These are phyloP conservation scores for Anisognathus igniventris DNA, from an alignment of 2,797 vertebrate genomes.

Conservation along the genomic window DNA sequence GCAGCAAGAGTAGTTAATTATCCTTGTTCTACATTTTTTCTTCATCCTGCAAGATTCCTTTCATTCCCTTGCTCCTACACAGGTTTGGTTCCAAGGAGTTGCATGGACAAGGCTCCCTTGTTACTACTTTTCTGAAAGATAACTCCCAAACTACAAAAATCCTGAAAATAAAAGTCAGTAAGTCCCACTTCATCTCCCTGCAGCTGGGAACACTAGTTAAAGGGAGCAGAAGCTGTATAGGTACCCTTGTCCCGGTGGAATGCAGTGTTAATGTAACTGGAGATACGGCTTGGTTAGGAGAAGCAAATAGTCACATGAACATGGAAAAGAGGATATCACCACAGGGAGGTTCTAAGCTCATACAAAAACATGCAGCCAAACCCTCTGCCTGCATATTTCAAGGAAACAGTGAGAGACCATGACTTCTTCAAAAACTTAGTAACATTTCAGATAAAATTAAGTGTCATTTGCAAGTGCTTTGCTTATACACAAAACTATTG, in stretches of 20 bases:
- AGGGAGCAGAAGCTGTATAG: neutral
- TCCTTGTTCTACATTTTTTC: neutral
- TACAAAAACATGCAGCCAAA: neutral
- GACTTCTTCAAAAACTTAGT: neutral
- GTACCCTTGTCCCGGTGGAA: neutral
- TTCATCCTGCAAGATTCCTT: neutral
- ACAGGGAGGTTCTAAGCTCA: neutral
- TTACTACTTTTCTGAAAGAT: neutral
- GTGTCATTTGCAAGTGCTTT: neutral
- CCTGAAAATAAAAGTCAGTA: neutral
- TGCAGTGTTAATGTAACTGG: neutral
- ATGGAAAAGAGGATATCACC: neutral
- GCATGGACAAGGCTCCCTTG: neutral
- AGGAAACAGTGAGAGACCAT: neutral
- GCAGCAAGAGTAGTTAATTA: neutral
- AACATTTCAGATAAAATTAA: neutral
- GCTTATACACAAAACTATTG: neutral
- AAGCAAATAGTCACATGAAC: rapidly evolving
- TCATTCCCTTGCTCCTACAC: neutral
- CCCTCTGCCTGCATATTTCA: neutral
- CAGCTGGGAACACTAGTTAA: neutral
- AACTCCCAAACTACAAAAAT: neutral
- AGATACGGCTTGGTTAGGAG: neutral
- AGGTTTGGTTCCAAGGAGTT: neutral
- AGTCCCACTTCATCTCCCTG: neutral